These are phyloP conservation scores for Metopolophium dirhodum DNA, from an alignment of 1,140 invertebrate genomes.

Conservation along the genomic window DNA sequence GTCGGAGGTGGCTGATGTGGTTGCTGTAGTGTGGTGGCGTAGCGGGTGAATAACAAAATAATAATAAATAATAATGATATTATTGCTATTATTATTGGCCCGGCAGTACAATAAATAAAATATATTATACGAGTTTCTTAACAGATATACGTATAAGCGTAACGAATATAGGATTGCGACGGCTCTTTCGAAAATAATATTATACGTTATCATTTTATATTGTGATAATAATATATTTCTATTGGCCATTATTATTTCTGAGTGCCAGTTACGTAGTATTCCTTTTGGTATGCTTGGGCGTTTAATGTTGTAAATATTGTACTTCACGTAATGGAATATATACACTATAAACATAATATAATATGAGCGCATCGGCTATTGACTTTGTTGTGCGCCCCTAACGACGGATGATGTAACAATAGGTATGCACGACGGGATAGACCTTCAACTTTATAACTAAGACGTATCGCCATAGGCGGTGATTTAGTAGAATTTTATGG, in stretches of 20 bases:
- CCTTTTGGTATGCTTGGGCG: not conserved
- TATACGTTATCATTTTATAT: slow-evolving; percentile 8
- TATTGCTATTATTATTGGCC: slow-evolving; percentile 15
- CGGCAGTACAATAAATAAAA: not conserved
- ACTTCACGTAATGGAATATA: not conserved
- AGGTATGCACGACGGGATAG: not conserved
- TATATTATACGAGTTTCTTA: slow-evolving; percentile 12
- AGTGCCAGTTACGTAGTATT: not conserved
- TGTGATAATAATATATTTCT: slow-evolving; percentile 8
- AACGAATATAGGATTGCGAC: not conserved
- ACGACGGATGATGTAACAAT: not conserved
- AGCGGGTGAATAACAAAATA: not conserved
- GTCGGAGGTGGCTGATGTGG: not conserved
- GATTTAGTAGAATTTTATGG: not conserved
- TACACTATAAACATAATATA: not conserved
- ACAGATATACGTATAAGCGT: not conserved
- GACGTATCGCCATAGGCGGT: not conserved
- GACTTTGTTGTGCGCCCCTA: not conserved
- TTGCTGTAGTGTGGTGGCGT: not conserved
- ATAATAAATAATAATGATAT: not conserved
- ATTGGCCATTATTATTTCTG: not conserved
- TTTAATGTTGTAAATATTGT: not conserved
- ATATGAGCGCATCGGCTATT: not conserved
- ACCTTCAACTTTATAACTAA: not conserved
- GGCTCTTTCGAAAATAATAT: not conserved